Base-by-base conservation (phyloP, 1,140 invertebrate genomes). In the Meloidogyne hapla region DNA sequence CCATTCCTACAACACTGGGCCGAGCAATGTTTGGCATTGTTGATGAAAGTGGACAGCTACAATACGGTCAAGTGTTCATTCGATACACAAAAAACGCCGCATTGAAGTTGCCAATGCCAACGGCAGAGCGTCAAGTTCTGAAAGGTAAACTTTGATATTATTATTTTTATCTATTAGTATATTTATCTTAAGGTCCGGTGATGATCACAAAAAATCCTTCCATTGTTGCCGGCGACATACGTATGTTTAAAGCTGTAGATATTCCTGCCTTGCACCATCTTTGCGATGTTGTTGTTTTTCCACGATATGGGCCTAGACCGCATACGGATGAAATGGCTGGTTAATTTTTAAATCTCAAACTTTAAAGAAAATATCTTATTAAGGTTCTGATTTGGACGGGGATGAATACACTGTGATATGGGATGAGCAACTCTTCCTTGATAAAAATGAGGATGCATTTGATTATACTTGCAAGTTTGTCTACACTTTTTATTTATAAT, bases 281-380 rank as follows among this genome's bases (percentile, higher is more conserved):
- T 18, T 79, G 80, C 38, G 89, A 89, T 78, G 89, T 88, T 61
- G 84, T 89, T 62, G 88, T 89, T 1, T 89, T 89, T 77, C 89
- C 88, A 25, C 62, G 79, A 10, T 75, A 85, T 67, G 88, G 88
- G 6, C 75, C 81, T 23, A 74, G 88, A 69, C 88, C 88, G n/a
- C 88, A 89, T 81, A 82, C 88, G 3, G 85, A 89, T 80, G 88
- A 89, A 80, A 89, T 89, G 88, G 87, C 88, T 28, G 87, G 87
- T 83, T 23, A 25, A 23, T 61, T 61, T 26, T 15, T 48, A 45
- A 13, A 62, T 21, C 23, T 12, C 23, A 38, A 6, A 28, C 48
- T n/a, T 15, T 69, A n/a, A n/a, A n/a, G 6, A 18, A 9, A 15
- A 25, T 4, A 18, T 15, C 21, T 62, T 77, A 15, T 68, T 42